Percentiles rank a stretch among this genome's conserved stretches.
Conservation (phyloP, 92 coral and sea anemone species). For the Epizoanthus ramosus region DNA sequence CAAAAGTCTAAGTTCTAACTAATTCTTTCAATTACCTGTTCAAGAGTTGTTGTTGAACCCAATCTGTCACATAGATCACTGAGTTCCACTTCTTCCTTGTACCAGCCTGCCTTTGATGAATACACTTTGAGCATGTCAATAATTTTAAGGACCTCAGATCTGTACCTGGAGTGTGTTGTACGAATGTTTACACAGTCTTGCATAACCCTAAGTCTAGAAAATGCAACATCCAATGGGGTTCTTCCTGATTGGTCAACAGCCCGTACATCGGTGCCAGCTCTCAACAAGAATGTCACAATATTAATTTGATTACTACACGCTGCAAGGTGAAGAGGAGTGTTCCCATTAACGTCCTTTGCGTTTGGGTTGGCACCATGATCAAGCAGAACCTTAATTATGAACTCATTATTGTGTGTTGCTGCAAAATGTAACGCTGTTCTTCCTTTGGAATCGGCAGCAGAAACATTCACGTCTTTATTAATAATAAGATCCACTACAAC, state of each 20-base stretch:
- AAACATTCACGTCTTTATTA: constrained; percentile 78
- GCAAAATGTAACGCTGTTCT: constrained; percentile 98
- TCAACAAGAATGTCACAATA: constrained; percentile 84
- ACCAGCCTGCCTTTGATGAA: constrained; percentile 69
- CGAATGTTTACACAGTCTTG: constrained; percentile 64
- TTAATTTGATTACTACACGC: constrained; percentile 91
- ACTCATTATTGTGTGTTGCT: constrained; percentile 87
- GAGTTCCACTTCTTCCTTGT: constrained; percentile 69
- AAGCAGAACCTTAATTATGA: constrained; percentile 65
- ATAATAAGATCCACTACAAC: constrained; percentile 74
- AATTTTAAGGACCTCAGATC: constrained; percentile 77
- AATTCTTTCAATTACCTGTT: constrained; percentile 68
- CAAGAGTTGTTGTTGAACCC: constrained; percentile 72
- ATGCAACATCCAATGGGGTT: constrained; percentile 93
- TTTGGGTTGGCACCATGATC: constrained; percentile 94
- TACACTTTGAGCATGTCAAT: constrained; percentile 85
- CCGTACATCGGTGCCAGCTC: constrained; percentile 81
- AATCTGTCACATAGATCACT: constrained; percentile 70
- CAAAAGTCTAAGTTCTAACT: neutral
- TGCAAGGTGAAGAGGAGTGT: constrained; percentile 96
- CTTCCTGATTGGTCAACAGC: constrained; percentile 90
- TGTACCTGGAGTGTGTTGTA: constrained; percentile 62
- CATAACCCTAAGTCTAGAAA: constrained; percentile 78
- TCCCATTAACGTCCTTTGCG: constrained; percentile 92
- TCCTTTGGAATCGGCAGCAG: constrained; percentile 86